phyloP scores from a whole-genome alignment of 2,888 invertebrate species.

The Yponomeuta plumbellus region DNA sequence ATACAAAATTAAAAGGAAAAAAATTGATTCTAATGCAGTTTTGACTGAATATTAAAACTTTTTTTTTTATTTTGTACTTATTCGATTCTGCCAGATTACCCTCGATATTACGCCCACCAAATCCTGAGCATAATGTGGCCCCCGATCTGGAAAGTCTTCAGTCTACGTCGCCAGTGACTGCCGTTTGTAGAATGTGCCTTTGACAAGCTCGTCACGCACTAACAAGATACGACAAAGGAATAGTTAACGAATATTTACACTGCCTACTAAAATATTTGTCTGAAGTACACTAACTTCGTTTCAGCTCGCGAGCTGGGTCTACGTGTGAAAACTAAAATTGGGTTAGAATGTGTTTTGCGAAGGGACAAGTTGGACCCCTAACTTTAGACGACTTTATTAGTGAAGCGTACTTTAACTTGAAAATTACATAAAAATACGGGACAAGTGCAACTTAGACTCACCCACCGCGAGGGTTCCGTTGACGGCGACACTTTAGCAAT shows the following conservation, averaged over 20 bases:
- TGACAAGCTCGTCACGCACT: slow-evolving; percentile 43
- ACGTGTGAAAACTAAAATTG: neutral
- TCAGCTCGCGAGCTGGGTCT: neutral
- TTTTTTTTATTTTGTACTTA: no score
- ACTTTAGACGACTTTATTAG: neutral
- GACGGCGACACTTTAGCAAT: no score
- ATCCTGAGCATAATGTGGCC: no score
- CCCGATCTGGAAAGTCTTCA: neutral
- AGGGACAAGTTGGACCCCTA: neutral
- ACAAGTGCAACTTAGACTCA: no score
- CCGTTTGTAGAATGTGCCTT: slow-evolving; percentile 30
- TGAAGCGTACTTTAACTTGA: neutral
- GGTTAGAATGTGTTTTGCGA: neutral
- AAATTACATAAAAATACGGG: no score
- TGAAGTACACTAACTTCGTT: slow-evolving; percentile 12
- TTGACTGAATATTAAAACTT: no score
- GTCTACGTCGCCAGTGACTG: neutral
- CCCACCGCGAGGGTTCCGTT: no score
- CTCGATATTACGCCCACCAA: no score
- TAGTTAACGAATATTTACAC: slow-evolving; percentile 59
- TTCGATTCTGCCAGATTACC: no score
- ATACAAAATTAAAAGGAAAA: no score
- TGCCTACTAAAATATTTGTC: slow-evolving; percentile 27
- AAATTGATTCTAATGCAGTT: no score
- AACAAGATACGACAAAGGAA: slow-evolving; percentile 53